Evolutionary conservation across 2,113 vertebrate genomes (phyloP), one percentile per base, ranked within the genome.

Genomic region (Nothocercus nigrocapillus): DNA sequence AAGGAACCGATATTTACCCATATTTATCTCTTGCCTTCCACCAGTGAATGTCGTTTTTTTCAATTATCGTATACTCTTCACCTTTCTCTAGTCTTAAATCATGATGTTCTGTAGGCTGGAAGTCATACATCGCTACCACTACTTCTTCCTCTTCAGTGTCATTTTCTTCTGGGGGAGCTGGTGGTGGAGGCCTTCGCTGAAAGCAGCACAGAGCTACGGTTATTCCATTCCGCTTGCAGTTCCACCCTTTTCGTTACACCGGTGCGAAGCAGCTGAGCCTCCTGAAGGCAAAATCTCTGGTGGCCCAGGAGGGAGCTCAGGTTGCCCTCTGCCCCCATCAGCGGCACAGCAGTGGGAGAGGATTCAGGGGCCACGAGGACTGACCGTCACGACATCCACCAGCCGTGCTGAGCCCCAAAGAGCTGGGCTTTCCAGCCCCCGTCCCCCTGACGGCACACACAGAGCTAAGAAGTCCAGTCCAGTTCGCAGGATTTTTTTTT

Each of bases 51-150:
- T 99, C 99, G 0, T 98, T 98, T 93, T 98, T 99, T 70, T 99
- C 98, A 54, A 99, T n/a, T 67, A 99, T 97, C 24, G 98, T 95
- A 69, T 99, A 99, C 95, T 99, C 99, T 87, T 97, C 97, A 13
- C 99, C 99, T 88, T 97, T 98, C 64, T 98, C 97, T 91, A 99
- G 94, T 28, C 96, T 96, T 88, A 99, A 98, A 92, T 99, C 99
- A 38, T 99, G 99, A 13, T 97, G 74, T 85, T 99, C 99, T 17
- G 97, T 95, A 2, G 98, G 98, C 6, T 98, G 95, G 90, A 99
- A 99, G 94, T 99, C 98, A 85, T 98, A 99, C 97, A 99, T 98
- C 4, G 99, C 99, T 30, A 99, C 97, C 68, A 99, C 99, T 38
- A 98, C 90, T 86, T 98, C 98, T 3, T 97, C 92, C 45, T 98